Conservation (phyloP, 2,888 invertebrate genomes). For the Lepidocyrtoides sp. region DNA sequence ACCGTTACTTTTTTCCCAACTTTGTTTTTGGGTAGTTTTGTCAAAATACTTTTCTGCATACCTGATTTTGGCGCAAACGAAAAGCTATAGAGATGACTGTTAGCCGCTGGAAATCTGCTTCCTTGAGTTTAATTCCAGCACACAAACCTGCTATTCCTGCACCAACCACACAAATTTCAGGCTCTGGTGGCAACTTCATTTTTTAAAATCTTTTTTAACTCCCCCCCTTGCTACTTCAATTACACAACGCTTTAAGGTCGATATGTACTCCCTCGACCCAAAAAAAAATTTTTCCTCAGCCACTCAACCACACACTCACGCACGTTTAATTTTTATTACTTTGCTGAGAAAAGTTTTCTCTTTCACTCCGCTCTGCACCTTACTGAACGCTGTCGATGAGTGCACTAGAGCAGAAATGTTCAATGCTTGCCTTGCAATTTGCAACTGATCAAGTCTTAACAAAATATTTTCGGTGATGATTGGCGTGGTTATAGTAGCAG, state of each 20-base stretch:
- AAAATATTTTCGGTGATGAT: slow-evolving; percentile 38
- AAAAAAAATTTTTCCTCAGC: not conserved
- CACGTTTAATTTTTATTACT: not conserved
- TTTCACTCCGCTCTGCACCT: not conserved
- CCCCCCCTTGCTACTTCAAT: not conserved
- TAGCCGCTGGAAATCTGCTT: slow-evolving; percentile 45
- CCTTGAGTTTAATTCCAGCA: slow-evolving; percentile 78
- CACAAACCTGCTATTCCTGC: slow-evolving; percentile 79
- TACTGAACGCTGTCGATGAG: not conserved
- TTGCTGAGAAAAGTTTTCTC: not conserved
- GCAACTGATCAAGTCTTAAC: slow-evolving; percentile 52
- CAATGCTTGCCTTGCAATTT: slow-evolving; percentile 39
- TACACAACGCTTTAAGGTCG: not conserved
- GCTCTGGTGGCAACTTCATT: slow-evolving; percentile 70
- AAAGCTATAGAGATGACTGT: slow-evolving; percentile 77
- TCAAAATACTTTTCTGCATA: slow-evolving; percentile 14
- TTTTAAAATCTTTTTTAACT: slow-evolving; percentile 4
- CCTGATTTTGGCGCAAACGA: slow-evolving; percentile 81
- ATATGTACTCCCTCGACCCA: not conserved
- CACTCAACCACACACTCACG: not conserved
- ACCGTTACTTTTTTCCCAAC: too few species aligned
- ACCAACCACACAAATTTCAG: slow-evolving; percentile 77
- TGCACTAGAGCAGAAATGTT: slow-evolving; percentile 24
- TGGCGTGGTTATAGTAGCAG: too few species aligned
- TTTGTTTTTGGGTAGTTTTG: too few species aligned